These are phyloP conservation scores for Ameiurus melas DNA, from an alignment of 2,113 vertebrate species.

Conservation along the genomic window DNA sequence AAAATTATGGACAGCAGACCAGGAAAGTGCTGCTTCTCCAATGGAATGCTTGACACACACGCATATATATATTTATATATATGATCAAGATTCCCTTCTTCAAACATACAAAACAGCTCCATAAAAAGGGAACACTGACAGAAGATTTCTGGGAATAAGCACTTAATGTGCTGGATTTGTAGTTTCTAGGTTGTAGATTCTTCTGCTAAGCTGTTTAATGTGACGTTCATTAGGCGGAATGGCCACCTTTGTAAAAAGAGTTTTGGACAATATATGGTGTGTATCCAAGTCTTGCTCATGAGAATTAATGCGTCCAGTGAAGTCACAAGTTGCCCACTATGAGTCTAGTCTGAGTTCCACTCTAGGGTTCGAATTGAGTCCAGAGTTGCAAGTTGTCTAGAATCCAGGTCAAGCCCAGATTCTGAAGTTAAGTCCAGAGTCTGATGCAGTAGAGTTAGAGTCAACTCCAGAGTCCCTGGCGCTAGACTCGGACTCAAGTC, in stretches of 20 bases:
- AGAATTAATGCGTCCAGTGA: background rate
- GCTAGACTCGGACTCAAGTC: background rate
- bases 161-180: background rate
- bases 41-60: background rate
- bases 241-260: background rate
- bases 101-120: background rate
- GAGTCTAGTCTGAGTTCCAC: background rate
- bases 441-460: background rate
- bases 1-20: background rate
- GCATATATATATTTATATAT: too few relatives aligned
- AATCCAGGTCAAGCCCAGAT: background rate
- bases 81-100: background rate
- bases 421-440: background rate
- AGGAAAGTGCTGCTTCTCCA: background rate
- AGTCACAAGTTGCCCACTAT: background rate
- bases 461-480: background rate
- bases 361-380: background rate
- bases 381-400: background rate
- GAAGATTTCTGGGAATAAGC: background rate
- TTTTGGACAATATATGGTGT: background rate
- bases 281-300: background rate
- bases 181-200: background rate
- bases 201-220: background rate
- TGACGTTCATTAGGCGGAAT: background rate
- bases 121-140: background rate